Percentiles rank a stretch among this genome's conserved stretches.
These are phyloP conservation scores for Clunio marinus DNA, from an alignment of 2,888 invertebrate species.

Conservation along the genomic window DNA sequence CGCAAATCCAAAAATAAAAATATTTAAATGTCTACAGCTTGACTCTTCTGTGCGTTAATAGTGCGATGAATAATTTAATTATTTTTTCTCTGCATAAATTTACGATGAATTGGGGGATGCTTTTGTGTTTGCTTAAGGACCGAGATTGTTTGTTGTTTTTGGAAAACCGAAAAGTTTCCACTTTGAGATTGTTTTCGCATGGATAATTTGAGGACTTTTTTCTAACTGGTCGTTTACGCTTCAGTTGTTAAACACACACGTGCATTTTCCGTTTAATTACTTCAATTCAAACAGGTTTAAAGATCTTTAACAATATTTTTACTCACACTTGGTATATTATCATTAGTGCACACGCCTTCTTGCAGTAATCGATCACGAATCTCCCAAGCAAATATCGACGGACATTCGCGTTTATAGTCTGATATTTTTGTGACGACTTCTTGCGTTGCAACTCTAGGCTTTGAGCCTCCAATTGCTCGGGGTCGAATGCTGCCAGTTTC, in stretches of 20 bases:
- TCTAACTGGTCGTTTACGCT: constrained; percentile 11
- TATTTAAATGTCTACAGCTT: neutral
- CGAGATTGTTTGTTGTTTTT: neutral
- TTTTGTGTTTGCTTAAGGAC: neutral
- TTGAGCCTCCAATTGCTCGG: constrained; percentile 94
- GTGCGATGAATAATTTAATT: constrained; percentile 31
- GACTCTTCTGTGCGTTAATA: neutral
- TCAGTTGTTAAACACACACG: constrained; percentile 22
- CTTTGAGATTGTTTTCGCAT: neutral
- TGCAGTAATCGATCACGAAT: constrained; percentile 89
- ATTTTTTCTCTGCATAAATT: constrained; percentile 23
- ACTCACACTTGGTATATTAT: constrained; percentile 98
- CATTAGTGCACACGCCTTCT: constrained; percentile 94
- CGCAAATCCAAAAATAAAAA: neutral
- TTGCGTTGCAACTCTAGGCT: constrained; percentile 90
- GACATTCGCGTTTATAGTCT: constrained; percentile 91
- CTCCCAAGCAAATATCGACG: constrained; percentile 92
- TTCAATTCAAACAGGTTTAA: neutral
- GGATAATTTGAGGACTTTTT: constrained; percentile 8
- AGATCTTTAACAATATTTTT: constrained; percentile 41
- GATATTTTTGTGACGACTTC: constrained; percentile 94
- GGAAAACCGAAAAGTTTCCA: neutral
- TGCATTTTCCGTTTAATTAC: constrained; percentile 28
- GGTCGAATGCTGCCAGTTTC: constrained; percentile 97
- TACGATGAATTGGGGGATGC: neutral